Evolutionary conservation across 2,888 invertebrate species (phyloP), one percentile per base, ranked within the genome.

Genomic region (Phorcus lineatus): DNA sequence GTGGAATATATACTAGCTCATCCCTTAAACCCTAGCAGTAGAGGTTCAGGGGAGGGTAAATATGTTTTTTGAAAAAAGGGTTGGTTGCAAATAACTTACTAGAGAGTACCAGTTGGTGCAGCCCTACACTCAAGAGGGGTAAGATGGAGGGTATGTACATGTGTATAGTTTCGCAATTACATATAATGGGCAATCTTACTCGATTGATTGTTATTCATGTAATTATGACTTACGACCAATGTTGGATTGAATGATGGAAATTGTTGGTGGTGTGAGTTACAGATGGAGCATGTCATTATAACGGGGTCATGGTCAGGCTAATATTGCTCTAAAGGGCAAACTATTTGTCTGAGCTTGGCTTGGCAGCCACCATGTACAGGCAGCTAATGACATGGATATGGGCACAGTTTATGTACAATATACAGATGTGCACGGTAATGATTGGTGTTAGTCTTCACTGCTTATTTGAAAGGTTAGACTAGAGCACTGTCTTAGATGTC

Each of bases 201-300:
- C 47, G 13, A 1, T 47, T 47, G 47, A 47, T 9, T 47, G 47
- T 11, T 47, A 47, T 47, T 13, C 47, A 47, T 13, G 47, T 47
- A 13, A 47, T 47, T 47, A 13, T 47, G 13, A 47, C 47, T 47
- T 47, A 47, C 9, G 13, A 1, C 11, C 47, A 47, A 13, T 47
- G 47, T 47, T 47, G 47, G 47, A 11, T 47, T 47, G 47, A 47
- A 11, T 47, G 47, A 47, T 28, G 62, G 62, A 24, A 62, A 62
- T 62, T 62, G 62, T 62, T 62, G 62, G 16, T 62, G 62, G 62
- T 62, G 62, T 62, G 28, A 28, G 28, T 62, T 62, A 62, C 62
- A 62, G 16, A 62, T 16, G 24, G 17, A 28, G 62, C 24, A 62
- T 62, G 28, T 62, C 28, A 62, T 62, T 28, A 17, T 24, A 28